Base-by-base conservation (phyloP, 2,888 invertebrate genomes). In the Bibio marci region DNA sequence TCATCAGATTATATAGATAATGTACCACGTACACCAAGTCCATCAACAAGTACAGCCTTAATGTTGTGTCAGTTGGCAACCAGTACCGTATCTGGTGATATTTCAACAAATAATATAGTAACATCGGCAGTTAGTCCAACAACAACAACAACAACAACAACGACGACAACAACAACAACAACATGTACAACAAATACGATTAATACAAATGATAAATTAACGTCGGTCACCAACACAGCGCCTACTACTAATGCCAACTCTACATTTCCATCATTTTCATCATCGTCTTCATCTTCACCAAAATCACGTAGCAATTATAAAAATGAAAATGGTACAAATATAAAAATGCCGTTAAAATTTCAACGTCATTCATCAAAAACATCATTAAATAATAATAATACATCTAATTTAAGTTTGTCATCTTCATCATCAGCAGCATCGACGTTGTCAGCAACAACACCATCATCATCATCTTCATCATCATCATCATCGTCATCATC, bases 271-370 rank as follows among this genome's bases (percentile, higher is more conserved):
- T 4, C 32, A 14, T 4, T 19, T 15, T 34, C 34, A 32, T 22
- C 22, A 22, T 22, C 22, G 8, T 22, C 22, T 6, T 22, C 22
- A 22, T 22, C 22, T 6, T 22, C 22, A 8, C 8, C 22, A 22
- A n/a, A 30, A n/a, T 14, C 30, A 18, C 19, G 19, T 22, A 7
- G 5, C 13, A 15, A 14, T 6, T 15, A 26, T 13, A 26, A 8
- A 11, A 26, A 25, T 13, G 19, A 18, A 3, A 30, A 18, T 10
- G 54, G 44, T 57, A 63, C 31, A 53, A 63, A 37, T 56, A 63
- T 50, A 46, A 69, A 50, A 54, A 68, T 60, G 54, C 71, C 73
- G 5, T 52, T 70, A 10, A 71, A 73, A 50, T 73, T 73, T 53
- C 73, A 73, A 49, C 62, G 73, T 27, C 69, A 71, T n/a, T n/a